Evolutionary conservation across 2,113 vertebrate species (phyloP).

Genomic region (Eidolon helvum): DNA sequence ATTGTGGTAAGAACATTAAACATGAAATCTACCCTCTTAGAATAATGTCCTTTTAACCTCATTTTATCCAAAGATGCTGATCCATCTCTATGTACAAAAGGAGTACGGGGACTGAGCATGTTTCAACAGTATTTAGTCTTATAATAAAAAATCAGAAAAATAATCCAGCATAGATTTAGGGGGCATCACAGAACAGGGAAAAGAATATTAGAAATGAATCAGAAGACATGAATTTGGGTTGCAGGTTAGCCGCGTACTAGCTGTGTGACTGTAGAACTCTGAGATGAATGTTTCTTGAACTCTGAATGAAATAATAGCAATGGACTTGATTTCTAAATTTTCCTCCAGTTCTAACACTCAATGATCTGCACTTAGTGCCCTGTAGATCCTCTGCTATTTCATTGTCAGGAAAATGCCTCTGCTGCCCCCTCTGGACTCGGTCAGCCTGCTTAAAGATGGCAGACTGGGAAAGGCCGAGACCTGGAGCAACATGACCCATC

Average conservation of each 20-base stretch:
- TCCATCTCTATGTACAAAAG: not conserved
- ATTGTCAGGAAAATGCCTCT: not conserved
- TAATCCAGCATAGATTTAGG: not conserved
- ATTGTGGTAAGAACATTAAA: not conserved
- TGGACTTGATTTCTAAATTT: not conserved
- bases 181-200: not conserved
- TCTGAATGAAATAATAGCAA: not conserved
- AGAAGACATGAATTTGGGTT: not conserved
- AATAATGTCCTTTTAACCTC: not conserved
- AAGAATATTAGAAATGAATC: not conserved
- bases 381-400: not conserved
- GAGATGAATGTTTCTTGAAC: not conserved
- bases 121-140: not conserved
- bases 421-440: too few relatives aligned
- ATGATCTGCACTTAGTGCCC: not conserved
- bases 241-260: not conserved
- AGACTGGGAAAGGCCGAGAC: too few relatives aligned
- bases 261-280: not conserved
- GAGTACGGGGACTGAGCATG: not conserved
- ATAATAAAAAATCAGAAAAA: constrained; percentile 22
- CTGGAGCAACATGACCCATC: not conserved
- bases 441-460: not conserved
- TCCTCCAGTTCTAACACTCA: not conserved
- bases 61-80: not conserved
- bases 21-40: not conserved